A percentile compares a stretch with the other conserved stretches of the same genome.
Conservation (phyloP, 2,113 vertebrate genomes). For the zebrafish (Danio rerio) region DNA sequence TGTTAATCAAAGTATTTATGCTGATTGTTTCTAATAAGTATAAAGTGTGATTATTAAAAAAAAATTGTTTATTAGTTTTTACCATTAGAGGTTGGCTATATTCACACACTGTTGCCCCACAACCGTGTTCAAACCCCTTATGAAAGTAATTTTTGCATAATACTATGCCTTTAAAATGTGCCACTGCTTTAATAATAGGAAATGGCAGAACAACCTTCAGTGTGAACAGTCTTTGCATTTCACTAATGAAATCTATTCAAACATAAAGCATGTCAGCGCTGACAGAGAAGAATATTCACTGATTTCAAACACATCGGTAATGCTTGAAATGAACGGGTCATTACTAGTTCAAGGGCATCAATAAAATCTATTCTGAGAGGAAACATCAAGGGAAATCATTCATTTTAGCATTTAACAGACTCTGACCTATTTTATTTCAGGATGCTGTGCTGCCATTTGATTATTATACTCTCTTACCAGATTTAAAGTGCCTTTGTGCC, state of each 20-base stretch:
- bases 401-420: conserved; percentile 26
- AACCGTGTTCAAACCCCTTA: too few species aligned
- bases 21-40: too few species aligned
- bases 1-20: too few species aligned
- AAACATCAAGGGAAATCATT: conserved; percentile 32
- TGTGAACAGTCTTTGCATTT: conserved; percentile 10
- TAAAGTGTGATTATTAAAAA: too few species aligned
- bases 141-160: too few species aligned
- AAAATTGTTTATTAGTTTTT: too few species aligned
- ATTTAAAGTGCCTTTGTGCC: conserved; percentile 16
- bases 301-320: not conserved
- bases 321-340: conserved; percentile 26
- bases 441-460: conserved; percentile 22
- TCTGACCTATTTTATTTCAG: conserved; percentile 32
- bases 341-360: conserved; percentile 45
- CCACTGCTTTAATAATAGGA: not conserved
- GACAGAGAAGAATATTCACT: conserved; percentile 12
- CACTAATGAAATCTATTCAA: conserved; percentile 25
- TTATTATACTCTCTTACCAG: conserved; percentile 25
- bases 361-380: conserved; percentile 30
- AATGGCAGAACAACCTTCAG: conserved; percentile 31
- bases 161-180: too few species aligned
- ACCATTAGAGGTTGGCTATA: too few species aligned
- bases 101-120: too few species aligned
- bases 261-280: conserved; percentile 17